Evolutionary conservation across 2,888 invertebrate species (phyloP).

Genomic region (Sabellastarte sp.): DNA sequence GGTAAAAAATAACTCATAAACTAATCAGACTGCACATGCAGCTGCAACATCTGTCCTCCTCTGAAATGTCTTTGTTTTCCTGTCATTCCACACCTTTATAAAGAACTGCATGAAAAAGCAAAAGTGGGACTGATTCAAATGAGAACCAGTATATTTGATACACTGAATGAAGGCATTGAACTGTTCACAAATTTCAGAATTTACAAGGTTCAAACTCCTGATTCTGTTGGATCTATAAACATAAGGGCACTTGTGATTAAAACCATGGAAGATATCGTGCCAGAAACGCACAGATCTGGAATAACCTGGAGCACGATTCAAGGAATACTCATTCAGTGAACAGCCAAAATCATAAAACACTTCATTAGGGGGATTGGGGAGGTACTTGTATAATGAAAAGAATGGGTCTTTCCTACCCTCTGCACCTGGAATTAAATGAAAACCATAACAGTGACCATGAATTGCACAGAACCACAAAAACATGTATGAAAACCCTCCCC

Average conservation of each 20-base stretch:
- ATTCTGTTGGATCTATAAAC: neutral
- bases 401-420: constrained; percentile 9
- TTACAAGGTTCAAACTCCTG: neutral
- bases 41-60: too few relatives aligned
- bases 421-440: neutral
- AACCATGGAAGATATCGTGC: constrained; percentile 9
- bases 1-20: too few relatives aligned
- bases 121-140: constrained; percentile 6
- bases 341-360: constrained; percentile 10
- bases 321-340: constrained; percentile 2
- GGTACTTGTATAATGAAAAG: neutral
- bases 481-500: neutral
- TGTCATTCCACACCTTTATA: constrained; percentile 4
- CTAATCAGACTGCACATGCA: too few relatives aligned
- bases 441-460: constrained; percentile 8
- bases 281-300: neutral
- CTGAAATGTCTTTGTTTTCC: too few relatives aligned
- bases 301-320: neutral
- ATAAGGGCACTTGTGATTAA: constrained; percentile 2
- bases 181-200: constrained; percentile 8
- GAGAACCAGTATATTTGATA: constrained; percentile 7
- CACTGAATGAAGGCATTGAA: constrained; percentile 3
- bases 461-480: constrained; percentile 10
- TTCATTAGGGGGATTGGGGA: constrained; percentile 1
- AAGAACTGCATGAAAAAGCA: constrained; percentile 2